These are phyloP conservation scores for Pseudois nayaur DNA, from an alignment of 2,113 vertebrate species.

Conservation along the genomic window DNA sequence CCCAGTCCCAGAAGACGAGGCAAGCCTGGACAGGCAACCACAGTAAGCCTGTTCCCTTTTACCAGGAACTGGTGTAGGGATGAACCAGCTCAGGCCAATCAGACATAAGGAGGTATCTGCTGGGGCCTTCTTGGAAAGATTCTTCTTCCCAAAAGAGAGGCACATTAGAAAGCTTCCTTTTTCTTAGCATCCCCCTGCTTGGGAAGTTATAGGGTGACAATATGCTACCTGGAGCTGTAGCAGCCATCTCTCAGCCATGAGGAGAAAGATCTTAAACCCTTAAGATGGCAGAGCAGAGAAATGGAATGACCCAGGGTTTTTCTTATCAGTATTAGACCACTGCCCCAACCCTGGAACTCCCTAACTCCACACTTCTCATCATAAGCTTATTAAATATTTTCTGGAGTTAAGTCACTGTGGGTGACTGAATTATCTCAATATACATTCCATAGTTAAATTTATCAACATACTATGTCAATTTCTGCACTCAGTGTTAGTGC, in stretches of 20 bases:
- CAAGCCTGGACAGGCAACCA: neutral
- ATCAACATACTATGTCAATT: neutral
- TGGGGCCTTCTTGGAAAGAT: neutral
- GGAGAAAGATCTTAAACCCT: neutral
- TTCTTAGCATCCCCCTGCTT: neutral
- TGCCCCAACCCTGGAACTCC: neutral
- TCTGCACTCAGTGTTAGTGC: neutral
- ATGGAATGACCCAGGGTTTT: neutral
- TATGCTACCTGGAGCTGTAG: neutral
- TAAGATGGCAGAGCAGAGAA: neutral
- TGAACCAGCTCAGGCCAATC: neutral
- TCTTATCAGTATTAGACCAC: neutral
- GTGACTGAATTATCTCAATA: neutral
- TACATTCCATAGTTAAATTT: neutral
- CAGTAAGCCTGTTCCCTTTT: neutral
- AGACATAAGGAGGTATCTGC: neutral
- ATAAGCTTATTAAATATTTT: neutral
- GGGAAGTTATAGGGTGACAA: neutral
- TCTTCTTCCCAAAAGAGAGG: neutral
- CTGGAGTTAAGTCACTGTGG: neutral
- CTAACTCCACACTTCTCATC: neutral
- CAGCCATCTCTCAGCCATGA: neutral
- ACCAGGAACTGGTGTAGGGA: neutral
- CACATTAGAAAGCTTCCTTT: neutral
- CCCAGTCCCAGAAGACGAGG: neutral